Percentiles rank a stretch among this genome's conserved stretches.
Conservation (phyloP, 2,797 vertebrate genomes). For the Meriones psammophilus region DNA sequence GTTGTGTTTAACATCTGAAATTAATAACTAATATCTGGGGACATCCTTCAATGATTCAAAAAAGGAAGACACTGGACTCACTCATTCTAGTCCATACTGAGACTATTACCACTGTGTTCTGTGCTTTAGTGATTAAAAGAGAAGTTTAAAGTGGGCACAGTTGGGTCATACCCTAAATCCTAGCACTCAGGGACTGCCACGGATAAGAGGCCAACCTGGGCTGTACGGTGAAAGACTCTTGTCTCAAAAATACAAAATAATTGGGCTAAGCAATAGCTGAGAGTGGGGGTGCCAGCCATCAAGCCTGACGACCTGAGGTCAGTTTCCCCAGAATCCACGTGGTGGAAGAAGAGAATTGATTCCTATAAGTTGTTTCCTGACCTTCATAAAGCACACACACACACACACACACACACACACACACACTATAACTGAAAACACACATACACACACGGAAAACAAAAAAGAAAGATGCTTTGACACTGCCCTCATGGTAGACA, state of each 20-base stretch:
- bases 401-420: background rate
- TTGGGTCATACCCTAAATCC: background rate
- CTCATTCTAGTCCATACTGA: constrained; percentile 1
- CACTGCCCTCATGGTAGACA: background rate
- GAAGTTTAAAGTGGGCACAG: background rate
- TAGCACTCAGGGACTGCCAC: background rate
- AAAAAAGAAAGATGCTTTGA: background rate
- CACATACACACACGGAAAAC: background rate
- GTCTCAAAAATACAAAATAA: background rate
- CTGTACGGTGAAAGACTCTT: background rate
- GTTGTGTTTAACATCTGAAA: constrained; percentile 54
- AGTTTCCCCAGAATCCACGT: background rate
- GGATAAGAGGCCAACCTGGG: background rate
- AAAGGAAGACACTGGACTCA: constrained; percentile 50
- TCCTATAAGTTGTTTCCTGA: background rate
- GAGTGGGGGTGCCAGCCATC: no score
- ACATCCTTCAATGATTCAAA: constrained; percentile 57
- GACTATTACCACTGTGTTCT: background rate
- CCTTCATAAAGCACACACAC: background rate
- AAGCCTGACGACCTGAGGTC: background rate
- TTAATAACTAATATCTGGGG: constrained; percentile 41
- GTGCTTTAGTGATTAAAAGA: constrained; percentile 39
- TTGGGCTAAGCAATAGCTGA: background rate
- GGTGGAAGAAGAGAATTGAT: background rate
- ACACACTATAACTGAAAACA: background rate